Evolutionary conservation across 2,888 invertebrate species (phyloP), one percentile per base, ranked within the genome.

Genomic region (Spicauda simplicius): DNA sequence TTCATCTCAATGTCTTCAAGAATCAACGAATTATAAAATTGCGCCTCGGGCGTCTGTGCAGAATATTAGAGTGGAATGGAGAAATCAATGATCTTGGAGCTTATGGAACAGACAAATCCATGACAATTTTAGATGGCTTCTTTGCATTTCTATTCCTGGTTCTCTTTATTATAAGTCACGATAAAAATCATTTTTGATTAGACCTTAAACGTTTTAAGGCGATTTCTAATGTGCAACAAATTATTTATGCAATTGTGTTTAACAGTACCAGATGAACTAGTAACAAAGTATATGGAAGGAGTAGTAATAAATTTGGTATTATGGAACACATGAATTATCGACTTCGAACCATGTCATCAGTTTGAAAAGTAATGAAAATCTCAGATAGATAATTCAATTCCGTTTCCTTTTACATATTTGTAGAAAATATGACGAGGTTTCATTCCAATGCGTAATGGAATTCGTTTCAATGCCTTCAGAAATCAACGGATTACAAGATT

Each of bases 401-500:
- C 12, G 8, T 37, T 37, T 12, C 11, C 2, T 37, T 37, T 11
- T 37, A 37, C 12, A 41, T 16, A 54, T 53, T 59, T 33, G 30
- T 52, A 53, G 45, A 54, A 45, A 65, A 65, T 14, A 18, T 52
- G 18, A 14, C 18, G 16, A 52, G 10, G 52, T 60, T 60, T 33
- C 19, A 33, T 59, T 65, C 12, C 65, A 16, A 25, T 58, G 25
- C 16, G 58, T 53, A 53, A 59, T 59, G 54, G 59, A 53, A 55
- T 65, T 59, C 59, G 54, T 54, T 33, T 48, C 59, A 54, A 59
- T 54, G 65, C 65, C 59, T 33, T 2, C 58, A 45, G 53, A 58
- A 65, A 65, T 65, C 58, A 59, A 59, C 53, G 65, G 59, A 65
- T 65, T 54, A 65, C 65, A 65, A 65, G 64, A 65, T 53, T 58